These are phyloP conservation scores for Syngnathus rostellatus DNA, from an alignment of 2,797 vertebrate species.

Conservation along the genomic window DNA sequence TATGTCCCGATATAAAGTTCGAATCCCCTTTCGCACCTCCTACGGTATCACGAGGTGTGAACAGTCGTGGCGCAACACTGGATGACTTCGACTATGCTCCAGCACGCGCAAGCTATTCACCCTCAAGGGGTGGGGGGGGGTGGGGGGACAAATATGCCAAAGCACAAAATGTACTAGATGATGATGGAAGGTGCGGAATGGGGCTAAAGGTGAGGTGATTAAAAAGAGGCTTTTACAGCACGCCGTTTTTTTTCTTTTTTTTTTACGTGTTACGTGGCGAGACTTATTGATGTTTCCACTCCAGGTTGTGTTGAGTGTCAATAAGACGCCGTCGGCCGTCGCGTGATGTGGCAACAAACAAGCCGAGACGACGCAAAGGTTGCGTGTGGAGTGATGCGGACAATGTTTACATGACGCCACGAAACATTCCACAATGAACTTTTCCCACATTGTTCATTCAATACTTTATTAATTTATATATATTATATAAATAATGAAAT, in stretches of 20 bases:
- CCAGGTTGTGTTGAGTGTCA: constrained; percentile 57
- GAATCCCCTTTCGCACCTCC: constrained; percentile 16
- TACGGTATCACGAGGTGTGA: constrained; percentile 33
- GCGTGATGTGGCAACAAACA: constrained; percentile 64
- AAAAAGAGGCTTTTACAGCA: background rate
- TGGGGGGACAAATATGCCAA: constrained; percentile 20
- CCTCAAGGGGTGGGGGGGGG: constrained; percentile 39
- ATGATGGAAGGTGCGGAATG: constrained; percentile 15
- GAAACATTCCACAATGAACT: constrained; percentile 12
- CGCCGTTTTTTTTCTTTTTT: too few species aligned
- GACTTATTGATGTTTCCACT: constrained; percentile 26
- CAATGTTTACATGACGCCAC: constrained; percentile 21
- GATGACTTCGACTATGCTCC: constrained; percentile 27
- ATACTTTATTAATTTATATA: too few species aligned
- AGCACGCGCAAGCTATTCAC: constrained; percentile 27
- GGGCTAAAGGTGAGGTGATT: constrained; percentile 6
- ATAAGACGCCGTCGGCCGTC: constrained; percentile 32
- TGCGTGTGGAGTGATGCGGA: constrained; percentile 11
- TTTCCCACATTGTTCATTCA: too few species aligned
- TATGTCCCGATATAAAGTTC: constrained; percentile 29
- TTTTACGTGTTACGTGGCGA: background rate
- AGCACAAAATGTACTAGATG: constrained; percentile 49
- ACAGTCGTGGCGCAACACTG: constrained; percentile 22
- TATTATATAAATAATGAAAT: too few species aligned
- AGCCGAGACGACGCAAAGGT: constrained; percentile 17